A percentile compares a stretch with the other conserved stretches of the same genome.
These are phyloP conservation scores for Gastrophryne carolinensis DNA, from an alignment of 2,797 vertebrate genomes.

Conservation along the genomic window DNA sequence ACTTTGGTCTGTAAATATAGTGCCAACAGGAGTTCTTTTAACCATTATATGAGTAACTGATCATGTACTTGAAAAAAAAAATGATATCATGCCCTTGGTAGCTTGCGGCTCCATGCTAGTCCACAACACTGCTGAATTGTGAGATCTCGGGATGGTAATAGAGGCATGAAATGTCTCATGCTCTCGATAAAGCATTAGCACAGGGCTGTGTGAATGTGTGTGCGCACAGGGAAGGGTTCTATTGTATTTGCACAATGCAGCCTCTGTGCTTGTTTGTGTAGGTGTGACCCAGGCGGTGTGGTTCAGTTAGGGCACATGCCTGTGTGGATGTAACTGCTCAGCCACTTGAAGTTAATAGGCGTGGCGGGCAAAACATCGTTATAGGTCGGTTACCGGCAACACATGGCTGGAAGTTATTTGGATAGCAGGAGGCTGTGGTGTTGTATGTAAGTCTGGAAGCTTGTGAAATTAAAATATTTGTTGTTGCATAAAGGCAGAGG, in stretches of 20 bases:
- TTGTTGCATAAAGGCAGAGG: too few relatives aligned
- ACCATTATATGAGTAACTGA: too few relatives aligned
- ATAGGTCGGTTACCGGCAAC: neutral
- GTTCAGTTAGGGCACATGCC: neutral
- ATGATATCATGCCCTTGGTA: neutral
- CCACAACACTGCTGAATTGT: neutral
- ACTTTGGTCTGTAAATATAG: too few relatives aligned
- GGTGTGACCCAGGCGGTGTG: slow-evolving; percentile 2
- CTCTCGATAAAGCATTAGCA: slow-evolving; percentile 12
- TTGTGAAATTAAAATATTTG: too few relatives aligned
- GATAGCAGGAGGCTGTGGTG: too few relatives aligned
- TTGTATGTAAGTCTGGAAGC: too few relatives aligned
- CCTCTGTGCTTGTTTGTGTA: slow-evolving; percentile 14
- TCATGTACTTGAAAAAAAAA: neutral
- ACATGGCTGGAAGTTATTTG: too few relatives aligned
- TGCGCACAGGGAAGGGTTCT: neutral
- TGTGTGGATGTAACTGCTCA: neutral
- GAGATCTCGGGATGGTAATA: neutral
- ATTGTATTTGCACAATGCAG: neutral
- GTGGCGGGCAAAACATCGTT: slow-evolving; percentile 1
- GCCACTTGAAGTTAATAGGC: slow-evolving; percentile 7
- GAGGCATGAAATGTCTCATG: neutral
- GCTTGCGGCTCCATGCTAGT: neutral
- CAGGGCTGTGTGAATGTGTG: neutral
- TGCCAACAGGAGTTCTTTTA: too few relatives aligned